These are phyloP conservation scores for Drosophila nr. perissopoda DNA, from an alignment of 2,888 invertebrate genomes.

Conservation along the genomic window DNA sequence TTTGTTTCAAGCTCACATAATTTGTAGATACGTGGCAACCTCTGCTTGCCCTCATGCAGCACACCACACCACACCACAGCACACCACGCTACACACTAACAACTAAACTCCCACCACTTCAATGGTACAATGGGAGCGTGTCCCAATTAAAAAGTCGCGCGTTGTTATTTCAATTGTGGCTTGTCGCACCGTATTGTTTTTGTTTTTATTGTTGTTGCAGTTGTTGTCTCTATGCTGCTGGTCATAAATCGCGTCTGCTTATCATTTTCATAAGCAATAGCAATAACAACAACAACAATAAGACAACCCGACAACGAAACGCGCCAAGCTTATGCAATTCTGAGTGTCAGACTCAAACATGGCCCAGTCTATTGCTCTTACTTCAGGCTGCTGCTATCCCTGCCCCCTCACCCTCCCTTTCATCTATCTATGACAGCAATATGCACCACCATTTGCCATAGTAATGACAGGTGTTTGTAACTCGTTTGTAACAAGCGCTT, in stretches of 20 bases:
- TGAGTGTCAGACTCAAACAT: slow-evolving; percentile 47
- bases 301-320: slow-evolving; percentile 42
- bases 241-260: slow-evolving; percentile 75
- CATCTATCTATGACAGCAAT: slow-evolving; percentile 13
- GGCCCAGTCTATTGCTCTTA: slow-evolving; percentile 23
- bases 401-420: background rate
- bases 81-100: background rate
- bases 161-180: slow-evolving; percentile 35
- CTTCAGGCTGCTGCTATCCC: background rate
- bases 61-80: background rate
- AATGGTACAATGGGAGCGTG: slow-evolving; percentile 39
- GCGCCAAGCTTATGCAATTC: slow-evolving; percentile 75
- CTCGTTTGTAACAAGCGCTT: slow-evolving; percentile 64
- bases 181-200: slow-evolving; percentile 30
- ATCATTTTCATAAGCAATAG: slow-evolving; percentile 80
- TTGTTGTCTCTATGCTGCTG: slow-evolving; percentile 40
- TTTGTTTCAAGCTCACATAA: slow-evolving; percentile 64
- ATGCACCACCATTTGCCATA: slow-evolving; percentile 69
- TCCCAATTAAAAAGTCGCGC: slow-evolving; percentile 69
- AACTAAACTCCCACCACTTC: slow-evolving; percentile 35
- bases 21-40: slow-evolving; percentile 52
- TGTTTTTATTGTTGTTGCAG: slow-evolving; percentile 26
- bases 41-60: slow-evolving; percentile 14
- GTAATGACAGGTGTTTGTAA: slow-evolving; percentile 82
- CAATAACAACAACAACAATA: slow-evolving; percentile 36